Evolutionary conservation across 2,888 invertebrate species (phyloP), one percentile per base, ranked within the genome.

Genomic region (Laothoe populi): DNA sequence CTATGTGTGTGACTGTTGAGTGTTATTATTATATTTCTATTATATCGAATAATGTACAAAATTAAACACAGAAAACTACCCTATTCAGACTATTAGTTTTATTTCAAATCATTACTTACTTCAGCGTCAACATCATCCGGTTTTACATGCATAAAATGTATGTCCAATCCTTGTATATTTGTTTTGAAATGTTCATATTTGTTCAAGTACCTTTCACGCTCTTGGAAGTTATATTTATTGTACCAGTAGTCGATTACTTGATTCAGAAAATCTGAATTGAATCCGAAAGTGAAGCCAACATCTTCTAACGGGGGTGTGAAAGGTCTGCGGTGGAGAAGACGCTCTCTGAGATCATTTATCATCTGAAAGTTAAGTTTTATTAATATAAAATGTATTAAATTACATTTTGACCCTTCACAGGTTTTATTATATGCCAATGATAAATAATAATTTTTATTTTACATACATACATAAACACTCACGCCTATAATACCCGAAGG

Each of bases 201-300:
- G 78, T 98, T 98, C n/a, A 98, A 85, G 63, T 93, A 93, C 2
- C 86, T 79, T 78, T 97, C 95, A 10, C 96, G 92, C 59, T 95
- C 94, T 49, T 88, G 88, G 63, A 93, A 86, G 72, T 97, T 94
- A 81, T 96, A 98, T 38, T 94, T 93, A 42, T 95, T 94, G 11
- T 93, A 94, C 99, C 99, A 99, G 82, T 96, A 96, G 49, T 96
- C 93, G 0, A 96, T 82, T 7, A 98, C 90, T 68, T 94, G 93
- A 11, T 94, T 88, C 4, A 98, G 83, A 66, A 95, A 95, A 44
- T 95, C 92, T 0, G 95, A 88, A 76, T 97, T 96, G 79, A 98
- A 95, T 1, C 98, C 98, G 76, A 98, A 98, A 64, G 95, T 94
- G 84, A 97, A 98, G 5, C 94, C 94, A 0, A 92, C 86, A 57